Conservation (phyloP, 2,888 invertebrate genomes). For the Eledone cirrhosa region DNA sequence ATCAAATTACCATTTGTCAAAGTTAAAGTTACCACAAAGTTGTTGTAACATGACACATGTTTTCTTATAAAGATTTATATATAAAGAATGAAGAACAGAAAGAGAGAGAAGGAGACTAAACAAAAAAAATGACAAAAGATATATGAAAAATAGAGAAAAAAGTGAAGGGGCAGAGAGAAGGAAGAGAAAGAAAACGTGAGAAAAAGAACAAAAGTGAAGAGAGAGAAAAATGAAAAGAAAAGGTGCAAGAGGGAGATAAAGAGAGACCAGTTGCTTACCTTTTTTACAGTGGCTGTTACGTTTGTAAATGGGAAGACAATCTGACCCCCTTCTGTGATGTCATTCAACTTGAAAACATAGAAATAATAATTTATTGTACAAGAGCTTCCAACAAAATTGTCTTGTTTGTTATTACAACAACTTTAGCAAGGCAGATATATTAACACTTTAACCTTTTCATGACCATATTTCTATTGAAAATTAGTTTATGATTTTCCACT, state of each 20-base stretch:
- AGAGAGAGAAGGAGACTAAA: not conserved
- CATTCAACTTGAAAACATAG: slow-evolving; percentile 12
- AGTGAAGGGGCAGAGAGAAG: not conserved
- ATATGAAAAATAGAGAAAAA: not conserved
- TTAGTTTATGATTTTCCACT: too few relatives aligned
- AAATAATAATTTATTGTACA: not conserved
- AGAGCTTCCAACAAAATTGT: too few relatives aligned
- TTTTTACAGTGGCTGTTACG: slow-evolving; percentile 5
- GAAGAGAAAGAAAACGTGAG: not conserved
- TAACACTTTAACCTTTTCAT: too few relatives aligned
- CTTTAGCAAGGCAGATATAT: too few relatives aligned
- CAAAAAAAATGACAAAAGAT: too few relatives aligned
- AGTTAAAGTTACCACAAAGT: too few relatives aligned
- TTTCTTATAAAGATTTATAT: too few relatives aligned
- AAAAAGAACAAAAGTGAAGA: not conserved
- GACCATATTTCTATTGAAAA: too few relatives aligned
- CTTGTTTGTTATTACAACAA: too few relatives aligned
- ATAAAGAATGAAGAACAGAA: too few relatives aligned
- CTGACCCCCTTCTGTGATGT: not conserved
- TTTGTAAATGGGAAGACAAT: slow-evolving; percentile 13
- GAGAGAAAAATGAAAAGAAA: not conserved
- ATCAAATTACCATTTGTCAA: too few relatives aligned
- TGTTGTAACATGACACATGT: too few relatives aligned
- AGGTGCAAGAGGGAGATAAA: not conserved
- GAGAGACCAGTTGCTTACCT: slow-evolving; percentile 10